Evolutionary conservation across 2,888 invertebrate species (phyloP), one percentile per base, ranked within the genome.

Genomic region (Lomographa bimaculata): DNA sequence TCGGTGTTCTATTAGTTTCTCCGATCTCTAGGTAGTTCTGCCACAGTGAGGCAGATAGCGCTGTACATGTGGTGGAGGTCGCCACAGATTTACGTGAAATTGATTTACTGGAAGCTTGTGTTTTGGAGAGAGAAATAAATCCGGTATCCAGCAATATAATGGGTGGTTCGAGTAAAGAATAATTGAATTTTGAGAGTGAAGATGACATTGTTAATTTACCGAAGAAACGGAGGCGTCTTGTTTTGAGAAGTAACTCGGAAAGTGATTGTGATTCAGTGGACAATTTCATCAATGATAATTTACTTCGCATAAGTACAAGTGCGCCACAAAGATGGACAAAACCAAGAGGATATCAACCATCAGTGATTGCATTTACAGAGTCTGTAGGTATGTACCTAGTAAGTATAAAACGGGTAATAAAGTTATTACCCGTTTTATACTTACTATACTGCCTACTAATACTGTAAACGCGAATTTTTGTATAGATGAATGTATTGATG

Each of bases 271-370:
- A 25, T 7, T 25, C 25, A 7, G 25, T 25, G 6, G 25, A 25
- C 2, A 14, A 25, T 14, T 12, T 7, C 5, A 7, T 25, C n/a
- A 4, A 1, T 14, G 14, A 25, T 4, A 8, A 8, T 21, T 7
- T 12, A 14, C 2, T 7, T 14, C 3, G 7, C 14, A 12, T 12
- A 14, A 14, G n/a, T n/a, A 14, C 12, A 25, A 25, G 25, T 25
- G 7, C 14, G 11, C n/a, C 12, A 12, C 25, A 25, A 25, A 25
- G 7, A 25, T 25, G 25, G 25, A 14, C 14, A 14, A 5, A 12
- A 14, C 25, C 25, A 25, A 6, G 25, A 25, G 30, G 30, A 21
- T 21, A 11, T 11, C 30, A 30, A 11, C 19, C 30, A 20, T 20
- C 20, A 16, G 30, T 30, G 16, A 21, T 19, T 9, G 19, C 11